Conservation (phyloP, 2,888 invertebrate species). For the Parnassius orleans region DNA sequence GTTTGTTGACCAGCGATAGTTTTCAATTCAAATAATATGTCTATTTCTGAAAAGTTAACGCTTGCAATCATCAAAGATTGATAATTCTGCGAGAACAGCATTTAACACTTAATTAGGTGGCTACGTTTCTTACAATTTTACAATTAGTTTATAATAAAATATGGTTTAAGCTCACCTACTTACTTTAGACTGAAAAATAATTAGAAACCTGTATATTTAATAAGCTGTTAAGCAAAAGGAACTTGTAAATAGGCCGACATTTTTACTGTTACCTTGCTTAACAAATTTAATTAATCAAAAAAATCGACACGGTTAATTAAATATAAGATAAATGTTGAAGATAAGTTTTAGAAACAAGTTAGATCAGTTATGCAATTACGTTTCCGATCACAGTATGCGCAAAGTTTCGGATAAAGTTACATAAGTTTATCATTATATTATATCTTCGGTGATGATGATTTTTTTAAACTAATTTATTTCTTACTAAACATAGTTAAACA, state of each 20-base stretch:
- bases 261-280: conserved; percentile 33
- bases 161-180: too few species aligned
- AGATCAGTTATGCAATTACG: conserved; percentile 27
- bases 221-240: conserved; percentile 6
- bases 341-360: conserved; percentile 31
- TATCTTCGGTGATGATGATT: neutral
- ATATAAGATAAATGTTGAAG: conserved; percentile 29
- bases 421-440: neutral
- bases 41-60: too few species aligned
- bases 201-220: too few species aligned
- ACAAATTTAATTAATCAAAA: conserved; percentile 35
- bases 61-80: too few species aligned
- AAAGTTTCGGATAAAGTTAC: too few species aligned
- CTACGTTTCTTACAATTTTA: too few species aligned
- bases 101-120: too few species aligned
- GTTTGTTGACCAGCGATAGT: too few species aligned
- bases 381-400: conserved; percentile 1
- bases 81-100: too few species aligned
- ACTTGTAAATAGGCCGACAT: conserved; percentile 10
- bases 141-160: too few species aligned
- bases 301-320: conserved; percentile 32
- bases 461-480: neutral
- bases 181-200: too few species aligned
- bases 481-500: neutral
- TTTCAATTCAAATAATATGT: too few species aligned